Base-by-base conservation (phyloP, 1,140 invertebrate species). In the Subanguina moxae region DNA sequence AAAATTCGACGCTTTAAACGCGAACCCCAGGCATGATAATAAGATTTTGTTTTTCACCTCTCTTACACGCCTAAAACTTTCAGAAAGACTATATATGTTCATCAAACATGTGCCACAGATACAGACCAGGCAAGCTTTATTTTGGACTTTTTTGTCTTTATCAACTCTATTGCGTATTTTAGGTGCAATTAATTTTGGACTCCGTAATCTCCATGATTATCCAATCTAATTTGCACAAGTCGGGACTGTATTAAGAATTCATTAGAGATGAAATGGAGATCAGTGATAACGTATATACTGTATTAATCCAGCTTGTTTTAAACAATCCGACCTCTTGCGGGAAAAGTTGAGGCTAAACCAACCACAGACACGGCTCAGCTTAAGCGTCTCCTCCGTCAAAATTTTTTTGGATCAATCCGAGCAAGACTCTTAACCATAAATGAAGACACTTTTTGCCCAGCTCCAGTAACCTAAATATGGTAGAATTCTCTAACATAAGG, bases 1-100 rank as follows among this genome's bases (percentile, higher is more conserved):
- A 84, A 90, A 91, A 85, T 93, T 93, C 82, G 90, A 92, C 84
- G 88, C 88, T 83, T 86, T 91, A 64, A 93, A 93, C 80, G 57
- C 74, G 13, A 80, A 82, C 56, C 73, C 74, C 21, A 52, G 80
- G 21, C 80, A 79, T 59, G 3, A 3, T 7, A 52, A 21, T 52
- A 3, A 52, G 8, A 5, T 52, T 38, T 38, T 38, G 3, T 38
- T 38, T 11, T 38, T 38, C 11, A 38, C 3, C 32, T 38, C 3
- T 11, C 11, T 38, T 5, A 38, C 32, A 25, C 23, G 48, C 48
- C 15, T 21, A 5, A 15, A 21, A 52, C 17, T 52, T 21, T 7
- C 17, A 52, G 23, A 52, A 21, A 21, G n/a, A 84, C 85, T 74
- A 76, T 87, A 19, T 87, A 87, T 74, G 80, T 83, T 65, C 85